Conservation (phyloP, 1,140 invertebrate species). For the Caenorhabditis remanei region DNA sequence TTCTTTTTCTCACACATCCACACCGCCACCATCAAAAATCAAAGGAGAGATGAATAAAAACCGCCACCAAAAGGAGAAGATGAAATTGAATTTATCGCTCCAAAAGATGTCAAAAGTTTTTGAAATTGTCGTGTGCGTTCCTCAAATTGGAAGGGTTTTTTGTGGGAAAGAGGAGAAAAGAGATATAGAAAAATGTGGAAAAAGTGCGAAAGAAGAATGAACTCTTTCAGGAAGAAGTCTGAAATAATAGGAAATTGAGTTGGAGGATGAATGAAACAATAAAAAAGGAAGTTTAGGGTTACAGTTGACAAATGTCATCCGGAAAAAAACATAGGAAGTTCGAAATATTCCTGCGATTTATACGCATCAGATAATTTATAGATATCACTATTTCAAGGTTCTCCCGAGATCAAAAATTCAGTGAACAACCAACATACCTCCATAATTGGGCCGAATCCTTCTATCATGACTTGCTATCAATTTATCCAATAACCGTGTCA, state of each 20-base stretch:
- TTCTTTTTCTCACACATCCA: background rate
- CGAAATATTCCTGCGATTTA: no score
- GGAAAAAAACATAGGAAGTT: no score
- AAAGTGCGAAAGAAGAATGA: background rate
- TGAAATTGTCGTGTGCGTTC: conserved; percentile 19
- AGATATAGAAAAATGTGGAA: background rate
- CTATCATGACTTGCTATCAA: conserved; percentile 85
- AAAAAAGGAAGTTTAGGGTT: no score
- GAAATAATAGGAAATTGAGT: no score
- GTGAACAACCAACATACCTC: conserved; percentile 80
- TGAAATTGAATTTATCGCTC: conserved; percentile 44
- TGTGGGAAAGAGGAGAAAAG: no score
- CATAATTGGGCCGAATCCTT: conserved; percentile 96
- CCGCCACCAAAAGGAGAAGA: background rate
- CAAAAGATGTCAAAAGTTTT: conserved; percentile 26
- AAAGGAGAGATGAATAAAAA: conserved; percentile 22
- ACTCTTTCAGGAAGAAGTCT: background rate
- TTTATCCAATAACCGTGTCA: conserved; percentile 63
- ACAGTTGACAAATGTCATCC: no score
- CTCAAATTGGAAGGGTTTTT: conserved; percentile 41
- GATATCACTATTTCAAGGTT: no score
- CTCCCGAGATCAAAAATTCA: background rate
- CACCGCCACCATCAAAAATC: conserved; percentile 32
- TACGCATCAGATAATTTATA: no score
- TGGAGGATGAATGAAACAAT: no score